Conservation (phyloP, 2,113 vertebrate species). For the Lycocorax pyrrhopterus region DNA sequence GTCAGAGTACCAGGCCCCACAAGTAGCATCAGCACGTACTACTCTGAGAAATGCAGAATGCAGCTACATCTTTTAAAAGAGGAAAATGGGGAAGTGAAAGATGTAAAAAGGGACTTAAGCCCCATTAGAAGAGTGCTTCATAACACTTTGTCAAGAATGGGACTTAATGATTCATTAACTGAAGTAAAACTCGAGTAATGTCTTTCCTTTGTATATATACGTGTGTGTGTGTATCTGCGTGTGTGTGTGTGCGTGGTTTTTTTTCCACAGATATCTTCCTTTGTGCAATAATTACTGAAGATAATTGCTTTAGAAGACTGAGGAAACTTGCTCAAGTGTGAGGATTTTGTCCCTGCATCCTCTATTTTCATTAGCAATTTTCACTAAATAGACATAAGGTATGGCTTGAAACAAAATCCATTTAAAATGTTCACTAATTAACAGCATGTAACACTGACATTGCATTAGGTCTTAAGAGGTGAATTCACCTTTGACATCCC, state of each 20-base stretch:
- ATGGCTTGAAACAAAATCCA: neutral
- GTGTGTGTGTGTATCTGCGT: rapidly evolving
- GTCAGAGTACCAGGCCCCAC: neutral
- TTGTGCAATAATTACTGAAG: neutral
- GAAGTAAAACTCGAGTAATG: neutral
- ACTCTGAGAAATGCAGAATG: neutral
- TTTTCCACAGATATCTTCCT: neutral
- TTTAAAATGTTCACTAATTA: neutral
- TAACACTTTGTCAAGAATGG: neutral
- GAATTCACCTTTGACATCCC: neutral
- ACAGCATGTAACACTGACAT: neutral
- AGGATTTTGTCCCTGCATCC: neutral
- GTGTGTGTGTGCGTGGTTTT: rapidly evolving
- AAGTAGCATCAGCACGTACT: rapidly evolving
- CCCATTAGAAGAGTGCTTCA: neutral
- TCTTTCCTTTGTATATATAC: neutral
- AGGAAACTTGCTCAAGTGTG: neutral
- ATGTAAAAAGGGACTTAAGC: neutral
- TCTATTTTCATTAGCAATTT: neutral
- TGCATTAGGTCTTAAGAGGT: neutral
- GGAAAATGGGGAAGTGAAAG: neutral
- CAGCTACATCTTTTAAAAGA: neutral
- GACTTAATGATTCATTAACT: neutral
- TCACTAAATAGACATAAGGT: neutral
- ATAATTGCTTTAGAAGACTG: neutral